Percentiles rank a stretch among this genome's conserved stretches.
These are phyloP conservation scores for Tachina fera DNA, from an alignment of 2,888 invertebrate species.

Conservation along the genomic window DNA sequence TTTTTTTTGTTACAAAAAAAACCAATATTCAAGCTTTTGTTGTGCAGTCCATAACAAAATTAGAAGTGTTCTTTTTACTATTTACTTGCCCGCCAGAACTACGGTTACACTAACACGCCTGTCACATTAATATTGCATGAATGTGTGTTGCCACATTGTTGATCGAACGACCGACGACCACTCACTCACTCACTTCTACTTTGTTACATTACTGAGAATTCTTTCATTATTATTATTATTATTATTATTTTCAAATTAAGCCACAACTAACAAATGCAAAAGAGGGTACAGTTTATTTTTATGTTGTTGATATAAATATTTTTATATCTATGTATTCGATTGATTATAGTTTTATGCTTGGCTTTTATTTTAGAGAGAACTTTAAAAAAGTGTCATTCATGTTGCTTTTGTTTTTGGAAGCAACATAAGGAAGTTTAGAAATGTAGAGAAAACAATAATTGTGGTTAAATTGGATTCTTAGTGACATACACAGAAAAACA, in stretches of 20 bases:
- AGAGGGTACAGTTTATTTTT: constrained; percentile 18
- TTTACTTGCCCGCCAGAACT: constrained; percentile 6
- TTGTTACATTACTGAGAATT: constrained; percentile 32
- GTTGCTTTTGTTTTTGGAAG: not conserved
- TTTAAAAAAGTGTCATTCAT: not conserved
- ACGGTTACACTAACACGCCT: constrained; percentile 1
- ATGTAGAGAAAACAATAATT: too few relatives aligned
- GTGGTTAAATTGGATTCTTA: too few relatives aligned
- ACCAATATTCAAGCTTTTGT: constrained; percentile 14
- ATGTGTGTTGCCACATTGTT: constrained; percentile 37
- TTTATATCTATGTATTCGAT: constrained; percentile 12
- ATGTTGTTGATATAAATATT: not conserved
- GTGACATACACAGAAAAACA: too few relatives aligned
- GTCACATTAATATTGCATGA: constrained; percentile 2
- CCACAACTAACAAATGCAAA: not conserved
- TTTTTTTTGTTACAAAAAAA: constrained; percentile 9
- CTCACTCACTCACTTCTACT: not conserved
- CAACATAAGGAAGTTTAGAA: not conserved
- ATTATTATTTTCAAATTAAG: constrained; percentile 7
- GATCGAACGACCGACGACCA: not conserved
- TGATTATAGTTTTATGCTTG: not conserved
- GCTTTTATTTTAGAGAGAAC: not conserved
- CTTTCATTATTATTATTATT: constrained; percentile 23
- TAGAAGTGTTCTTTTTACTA: constrained; percentile 18
- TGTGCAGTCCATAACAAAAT: not conserved